These are phyloP conservation scores for Pogonocherus hispidulus DNA, from an alignment of 2,888 invertebrate genomes.

Conservation along the genomic window DNA sequence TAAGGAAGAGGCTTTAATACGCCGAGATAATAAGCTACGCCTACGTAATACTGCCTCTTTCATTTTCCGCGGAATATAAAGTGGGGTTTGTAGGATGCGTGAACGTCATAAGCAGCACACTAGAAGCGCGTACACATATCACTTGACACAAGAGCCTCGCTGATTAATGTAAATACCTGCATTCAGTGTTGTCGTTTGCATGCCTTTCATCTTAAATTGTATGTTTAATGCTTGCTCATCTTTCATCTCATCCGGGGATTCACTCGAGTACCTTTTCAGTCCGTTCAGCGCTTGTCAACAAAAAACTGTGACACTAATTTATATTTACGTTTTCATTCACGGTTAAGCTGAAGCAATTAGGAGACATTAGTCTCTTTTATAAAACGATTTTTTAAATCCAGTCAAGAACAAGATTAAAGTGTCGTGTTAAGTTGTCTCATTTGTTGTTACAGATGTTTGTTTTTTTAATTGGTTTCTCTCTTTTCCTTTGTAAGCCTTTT, in stretches of 20 bases:
- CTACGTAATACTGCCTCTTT: constrained; percentile 36
- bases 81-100: constrained; percentile 47
- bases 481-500: background rate
- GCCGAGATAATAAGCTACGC: constrained; percentile 9
- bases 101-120: constrained; percentile 48
- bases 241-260: constrained; percentile 41
- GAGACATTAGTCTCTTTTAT: constrained; percentile 25
- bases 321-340: constrained; percentile 32
- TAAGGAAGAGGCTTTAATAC: no score
- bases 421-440: constrained; percentile 16
- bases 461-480: constrained; percentile 12
- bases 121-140: constrained; percentile 44
- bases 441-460: constrained; percentile 10
- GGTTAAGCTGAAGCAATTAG: constrained; percentile 28
- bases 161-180: constrained; percentile 57
- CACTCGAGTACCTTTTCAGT: constrained; percentile 41
- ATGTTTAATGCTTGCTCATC: constrained; percentile 51
- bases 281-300: constrained; percentile 29
- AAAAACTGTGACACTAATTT: constrained; percentile 34
- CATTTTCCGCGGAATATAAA: constrained; percentile 40
- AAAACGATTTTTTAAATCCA: constrained; percentile 24
- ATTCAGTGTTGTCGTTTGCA: constrained; percentile 58
- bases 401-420: constrained; percentile 19
- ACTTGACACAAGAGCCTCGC: constrained; percentile 43
- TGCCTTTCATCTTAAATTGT: constrained; percentile 55